Conservation (phyloP, 2,888 invertebrate species). For the Spodoptera exigua region DNA sequence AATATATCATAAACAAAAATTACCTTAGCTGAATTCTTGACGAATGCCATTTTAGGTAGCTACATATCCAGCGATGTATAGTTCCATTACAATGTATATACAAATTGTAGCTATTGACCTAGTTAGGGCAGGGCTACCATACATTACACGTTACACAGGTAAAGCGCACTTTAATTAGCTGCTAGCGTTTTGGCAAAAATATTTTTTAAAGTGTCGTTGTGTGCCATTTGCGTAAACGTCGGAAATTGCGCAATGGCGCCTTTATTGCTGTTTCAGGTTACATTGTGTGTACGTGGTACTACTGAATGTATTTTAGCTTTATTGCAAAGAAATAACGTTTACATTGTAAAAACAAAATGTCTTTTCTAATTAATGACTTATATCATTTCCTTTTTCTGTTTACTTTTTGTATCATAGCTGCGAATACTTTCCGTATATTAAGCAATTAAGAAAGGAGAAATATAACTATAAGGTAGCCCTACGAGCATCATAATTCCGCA, state of each 20-base stretch:
- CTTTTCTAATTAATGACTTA: too few species aligned
- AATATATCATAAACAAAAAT: slow-evolving; percentile 14
- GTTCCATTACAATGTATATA: slow-evolving; percentile 55
- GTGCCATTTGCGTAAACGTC: slow-evolving; percentile 22
- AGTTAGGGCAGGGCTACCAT: slow-evolving; percentile 44
- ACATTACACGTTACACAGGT: slow-evolving; percentile 37
- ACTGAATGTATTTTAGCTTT: background rate
- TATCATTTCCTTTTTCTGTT: too few species aligned
- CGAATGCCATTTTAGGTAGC: slow-evolving; percentile 35
- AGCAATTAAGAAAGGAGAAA: background rate
- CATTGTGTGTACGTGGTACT: background rate
- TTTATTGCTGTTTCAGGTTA: slow-evolving; percentile 11
- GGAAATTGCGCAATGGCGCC: slow-evolving; percentile 19
- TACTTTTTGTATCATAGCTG: too few species aligned
- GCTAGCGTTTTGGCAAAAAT: slow-evolving; percentile 23
- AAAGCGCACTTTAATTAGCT: slow-evolving; percentile 42
- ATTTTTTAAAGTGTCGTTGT: slow-evolving; percentile 28
- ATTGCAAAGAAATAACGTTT: background rate
- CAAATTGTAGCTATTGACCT: slow-evolving; percentile 52
- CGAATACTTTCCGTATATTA: too few species aligned
- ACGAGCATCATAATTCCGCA: slow-evolving; percentile 43
- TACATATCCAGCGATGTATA: slow-evolving; percentile 41
- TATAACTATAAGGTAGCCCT: slow-evolving; percentile 24
- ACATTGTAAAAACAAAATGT: background rate
- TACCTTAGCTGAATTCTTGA: slow-evolving; percentile 28